phyloP scores from a whole-genome alignment of 2,113 vertebrate genomes.

The Pseudopipra pipra region DNA sequence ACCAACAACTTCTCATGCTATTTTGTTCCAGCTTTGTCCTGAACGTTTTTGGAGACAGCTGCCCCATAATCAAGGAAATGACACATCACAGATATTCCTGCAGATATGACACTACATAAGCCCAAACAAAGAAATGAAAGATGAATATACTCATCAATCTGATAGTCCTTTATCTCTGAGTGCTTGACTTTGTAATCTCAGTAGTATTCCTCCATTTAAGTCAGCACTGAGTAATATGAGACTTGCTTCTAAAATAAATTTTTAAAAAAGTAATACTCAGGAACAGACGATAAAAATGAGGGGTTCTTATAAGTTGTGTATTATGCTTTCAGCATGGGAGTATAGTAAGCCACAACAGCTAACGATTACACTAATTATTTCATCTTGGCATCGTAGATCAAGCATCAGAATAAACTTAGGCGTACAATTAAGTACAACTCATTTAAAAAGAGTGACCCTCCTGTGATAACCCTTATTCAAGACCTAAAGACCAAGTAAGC shows the following conservation, averaged over 20 bases:
- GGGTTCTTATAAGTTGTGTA: background rate
- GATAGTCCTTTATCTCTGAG: background rate
- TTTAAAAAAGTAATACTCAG: background rate
- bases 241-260: background rate
- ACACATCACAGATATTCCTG: background rate
- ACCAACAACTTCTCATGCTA: background rate
- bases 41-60: background rate
- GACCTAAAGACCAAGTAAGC: background rate
- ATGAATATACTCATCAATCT: background rate
- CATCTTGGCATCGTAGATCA: background rate
- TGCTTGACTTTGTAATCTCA: background rate
- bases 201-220: background rate
- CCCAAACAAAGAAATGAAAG: background rate
- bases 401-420: background rate
- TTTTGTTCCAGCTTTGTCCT: background rate
- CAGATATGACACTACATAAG: background rate
- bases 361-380: background rate
- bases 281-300: background rate
- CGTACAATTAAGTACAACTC: background rate
- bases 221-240: background rate
- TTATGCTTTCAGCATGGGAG: background rate
- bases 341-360: background rate
- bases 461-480: background rate
- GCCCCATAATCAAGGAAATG: background rate
- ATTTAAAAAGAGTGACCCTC: background rate